Base-by-base conservation (phyloP, 2,888 invertebrate genomes). In the Junonia oenone region DNA sequence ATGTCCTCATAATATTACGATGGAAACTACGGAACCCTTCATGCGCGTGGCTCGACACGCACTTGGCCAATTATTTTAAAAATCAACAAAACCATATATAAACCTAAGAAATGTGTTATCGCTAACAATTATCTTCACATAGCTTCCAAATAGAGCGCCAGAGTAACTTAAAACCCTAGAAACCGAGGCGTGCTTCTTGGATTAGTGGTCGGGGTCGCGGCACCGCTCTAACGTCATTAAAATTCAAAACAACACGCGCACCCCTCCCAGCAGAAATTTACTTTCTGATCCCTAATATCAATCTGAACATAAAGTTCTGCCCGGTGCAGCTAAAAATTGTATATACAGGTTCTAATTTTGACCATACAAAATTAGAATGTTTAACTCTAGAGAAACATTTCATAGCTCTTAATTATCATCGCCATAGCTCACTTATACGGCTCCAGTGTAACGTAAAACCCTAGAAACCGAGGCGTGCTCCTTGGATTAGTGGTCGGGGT, bases 91-190 rank as follows among this genome's bases (percentile, higher is more conserved):
- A n/a, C n/a, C n/a, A n/a, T n/a, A n/a, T n/a, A n/a, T n/a, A n/a
- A n/a, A n/a, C n/a, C n/a, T n/a, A n/a, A n/a, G n/a, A n/a, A n/a
- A n/a, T n/a, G n/a, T n/a, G n/a, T n/a, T n/a, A n/a, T n/a, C n/a
- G n/a, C n/a, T n/a, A n/a, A n/a, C n/a, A n/a, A n/a, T n/a, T n/a
- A n/a, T n/a, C n/a, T n/a, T n/a, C n/a, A n/a, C 45, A 45, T 37
- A 35, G 45, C 17, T 19, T 35, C 33, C 26, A 2, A 31, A 47
- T 22, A 17, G 19, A 1, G 27, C 5, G 19, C 13, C 14, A 37
- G 37, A 65, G 72, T 83, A 81, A 83, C 77, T 80, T 83, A 82
- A 83, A 78, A 79, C 83, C 86, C 81, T 84, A 78, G 79, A 79
- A 83, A 78, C 80, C 76, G 75, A 73, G 68, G 65, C 64, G 68